These are phyloP conservation scores for Piezodorus guildinii DNA, from an alignment of 1,140 invertebrate genomes.

Conservation along the genomic window DNA sequence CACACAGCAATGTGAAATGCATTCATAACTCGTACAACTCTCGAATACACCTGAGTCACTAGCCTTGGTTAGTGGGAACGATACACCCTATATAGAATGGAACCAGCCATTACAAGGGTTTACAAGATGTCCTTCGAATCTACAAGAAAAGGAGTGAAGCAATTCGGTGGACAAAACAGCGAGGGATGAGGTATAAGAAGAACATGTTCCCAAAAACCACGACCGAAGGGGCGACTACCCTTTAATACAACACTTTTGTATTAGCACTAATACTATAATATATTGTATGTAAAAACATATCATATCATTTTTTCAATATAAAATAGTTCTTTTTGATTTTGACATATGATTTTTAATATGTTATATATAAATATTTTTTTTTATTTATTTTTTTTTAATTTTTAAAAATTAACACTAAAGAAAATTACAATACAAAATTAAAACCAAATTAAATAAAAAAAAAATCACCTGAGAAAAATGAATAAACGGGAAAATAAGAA, in stretches of 20 bases:
- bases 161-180: neutral
- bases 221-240: neutral
- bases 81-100: neutral
- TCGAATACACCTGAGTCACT: neutral
- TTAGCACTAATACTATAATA: neutral
- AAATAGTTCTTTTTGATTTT: neutral
- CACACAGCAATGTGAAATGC: slow-evolving; percentile 1
- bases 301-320: too few relatives aligned
- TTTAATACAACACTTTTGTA: neutral
- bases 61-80: neutral
- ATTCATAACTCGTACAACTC: neutral
- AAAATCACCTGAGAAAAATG: too few relatives aligned
- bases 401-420: neutral
- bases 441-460: too few relatives aligned
- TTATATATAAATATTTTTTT: neutral
- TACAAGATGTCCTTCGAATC: neutral
- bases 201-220: slow-evolving; percentile 5
- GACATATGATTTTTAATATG: neutral
- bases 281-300: too few relatives aligned
- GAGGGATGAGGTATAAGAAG: neutral
- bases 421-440: too few relatives aligned
- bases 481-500: too few relatives aligned
- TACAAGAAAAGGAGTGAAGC: neutral
- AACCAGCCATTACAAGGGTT: neutral
- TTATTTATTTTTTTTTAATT: neutral